phyloP scores from a whole-genome alignment of 2,113 vertebrate genomes.

The Zapornia atra region DNA sequence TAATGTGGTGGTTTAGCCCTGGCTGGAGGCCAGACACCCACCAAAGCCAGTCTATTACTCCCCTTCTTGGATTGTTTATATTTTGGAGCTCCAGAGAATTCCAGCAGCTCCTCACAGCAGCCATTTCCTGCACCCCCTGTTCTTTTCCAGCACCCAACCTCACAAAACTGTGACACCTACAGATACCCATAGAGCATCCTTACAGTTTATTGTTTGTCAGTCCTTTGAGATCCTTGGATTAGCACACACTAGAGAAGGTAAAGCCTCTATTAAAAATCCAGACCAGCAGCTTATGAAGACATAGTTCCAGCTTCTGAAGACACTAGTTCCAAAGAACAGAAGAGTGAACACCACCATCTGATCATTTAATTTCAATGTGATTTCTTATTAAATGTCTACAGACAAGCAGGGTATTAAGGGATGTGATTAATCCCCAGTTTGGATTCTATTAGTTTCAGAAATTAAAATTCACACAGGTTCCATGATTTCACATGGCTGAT shows the following conservation, averaged over 20 bases:
- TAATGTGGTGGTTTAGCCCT: too few species aligned
- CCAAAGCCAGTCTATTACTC: too few species aligned
- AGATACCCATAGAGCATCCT: not conserved
- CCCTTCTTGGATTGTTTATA: too few species aligned
- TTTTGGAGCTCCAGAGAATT: too few species aligned
- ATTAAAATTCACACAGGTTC: not conserved
- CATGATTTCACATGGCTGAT: not conserved
- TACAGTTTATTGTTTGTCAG: not conserved
- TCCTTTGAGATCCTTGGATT: not conserved
- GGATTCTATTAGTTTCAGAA: not conserved
- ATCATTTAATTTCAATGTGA: slow-evolving; percentile 3
- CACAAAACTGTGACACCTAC: too few species aligned
- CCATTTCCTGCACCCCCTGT: too few species aligned
- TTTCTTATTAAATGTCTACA: slow-evolving; percentile 24
- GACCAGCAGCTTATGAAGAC: not conserved
- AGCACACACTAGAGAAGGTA: not conserved
- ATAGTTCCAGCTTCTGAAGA: not conserved
- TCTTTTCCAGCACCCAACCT: too few species aligned
- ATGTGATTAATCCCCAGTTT: not conserved
- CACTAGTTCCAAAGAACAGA: not conserved
- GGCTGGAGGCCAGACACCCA: too few species aligned
- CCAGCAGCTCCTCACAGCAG: too few species aligned
- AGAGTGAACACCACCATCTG: not conserved
- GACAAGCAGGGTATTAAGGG: not conserved
- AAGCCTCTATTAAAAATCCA: not conserved